Evolutionary conservation across 2,797 vertebrate genomes (phyloP).

Genomic region (Hippocampus kuda): DNA sequence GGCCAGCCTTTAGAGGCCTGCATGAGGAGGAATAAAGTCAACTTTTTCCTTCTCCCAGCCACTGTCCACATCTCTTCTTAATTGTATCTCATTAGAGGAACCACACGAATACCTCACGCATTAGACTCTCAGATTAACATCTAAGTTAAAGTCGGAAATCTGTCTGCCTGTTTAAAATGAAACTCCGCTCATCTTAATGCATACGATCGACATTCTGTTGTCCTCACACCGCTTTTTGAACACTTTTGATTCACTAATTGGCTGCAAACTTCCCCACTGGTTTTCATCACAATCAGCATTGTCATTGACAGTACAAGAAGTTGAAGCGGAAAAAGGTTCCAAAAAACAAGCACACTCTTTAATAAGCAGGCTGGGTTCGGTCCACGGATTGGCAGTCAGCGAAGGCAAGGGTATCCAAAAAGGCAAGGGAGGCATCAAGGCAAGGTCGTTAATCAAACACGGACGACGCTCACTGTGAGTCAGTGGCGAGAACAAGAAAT

Average conservation of each 20-base stretch:
- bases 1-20: slow-evolving; percentile 15
- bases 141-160: slow-evolving; percentile 34
- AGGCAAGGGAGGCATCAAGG: no score
- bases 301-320: background rate
- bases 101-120: slow-evolving; percentile 39
- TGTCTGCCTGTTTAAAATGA: slow-evolving; percentile 33
- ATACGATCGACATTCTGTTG: slow-evolving; percentile 28
- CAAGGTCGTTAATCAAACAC: background rate
- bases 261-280: slow-evolving; percentile 18
- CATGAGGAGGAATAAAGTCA: slow-evolving; percentile 12
- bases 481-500: background rate
- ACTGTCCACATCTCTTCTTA: slow-evolving; percentile 34
- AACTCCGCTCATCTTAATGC: slow-evolving; percentile 35
- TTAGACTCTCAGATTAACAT: slow-evolving; percentile 52
- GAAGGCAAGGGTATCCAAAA: no score
- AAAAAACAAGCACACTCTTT: background rate
- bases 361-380: no score
- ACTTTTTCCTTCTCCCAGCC: slow-evolving; percentile 15
- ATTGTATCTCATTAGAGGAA: slow-evolving; percentile 57
- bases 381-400: no score
- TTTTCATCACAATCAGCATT: background rate
- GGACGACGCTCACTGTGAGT: background rate
- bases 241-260: slow-evolving; percentile 42
- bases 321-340: no score
- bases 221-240: slow-evolving; percentile 8